Base-by-base conservation (phyloP, 2,888 invertebrate species). In the Noctua comes region DNA sequence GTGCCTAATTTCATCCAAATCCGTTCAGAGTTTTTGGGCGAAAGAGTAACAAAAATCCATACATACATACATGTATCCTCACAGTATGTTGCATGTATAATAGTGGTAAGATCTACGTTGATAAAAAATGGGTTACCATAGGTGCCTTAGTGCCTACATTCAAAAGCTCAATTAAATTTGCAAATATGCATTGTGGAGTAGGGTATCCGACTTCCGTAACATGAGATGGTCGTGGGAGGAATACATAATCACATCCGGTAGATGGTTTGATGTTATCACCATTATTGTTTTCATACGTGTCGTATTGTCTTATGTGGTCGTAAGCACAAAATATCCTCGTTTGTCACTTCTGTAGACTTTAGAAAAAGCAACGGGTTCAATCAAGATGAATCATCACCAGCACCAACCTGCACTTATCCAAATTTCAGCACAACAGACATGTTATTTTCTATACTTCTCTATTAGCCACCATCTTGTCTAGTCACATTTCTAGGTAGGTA, bases 171-270 rank as follows among this genome's bases (percentile, higher is more conserved):
- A 62, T 62, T 18, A 51, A 72, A 24, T 72, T 74, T 18, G 46
- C 40, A 40, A 48, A 40, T 40, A 48, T 75, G 18, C 18, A 76
- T n/a, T 36, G 66, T 54, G 21, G 24, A 51, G 16, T 64, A 36
- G 10, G 1, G 64, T 21, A 31, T 21, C 68, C 66, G 18, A 48
- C 43, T 48, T 65, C 31, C 57, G 76, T 27, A 78, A 36, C n/a
- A 18, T 4, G 31, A 46, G 27, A 43, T 48, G 16, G 27, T 43
- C 31, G n/a, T 54, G 51, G 18, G 7, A 24, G n/a, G 64, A 68
- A 57, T 77, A 24, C 46, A 48, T 77, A 77, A 69, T 77, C 40
- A 69, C 69, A 10, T 77, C 57, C 79, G 69, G 46, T 27, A 24
- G 18, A 36, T 68, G 40, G 21, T 68, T n/a, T n/a, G 68, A 75